A percentile compares a stretch with the other conserved stretches of the same genome.
phyloP scores from a whole-genome alignment of 1,140 invertebrate species.

The Philopotamus ludificatus region DNA sequence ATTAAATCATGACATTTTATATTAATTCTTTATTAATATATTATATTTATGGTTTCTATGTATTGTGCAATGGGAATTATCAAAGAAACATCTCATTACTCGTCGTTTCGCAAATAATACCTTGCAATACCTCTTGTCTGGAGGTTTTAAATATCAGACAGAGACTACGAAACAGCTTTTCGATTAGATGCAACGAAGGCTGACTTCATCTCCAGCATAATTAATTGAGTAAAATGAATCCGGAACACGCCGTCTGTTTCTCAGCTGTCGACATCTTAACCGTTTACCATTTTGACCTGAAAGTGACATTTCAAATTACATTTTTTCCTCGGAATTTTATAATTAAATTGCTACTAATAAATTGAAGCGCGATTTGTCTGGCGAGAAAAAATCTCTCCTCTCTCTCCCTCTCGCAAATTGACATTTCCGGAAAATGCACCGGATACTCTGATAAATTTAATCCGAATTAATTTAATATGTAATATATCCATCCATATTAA shows the following conservation, averaged over 20 bases:
- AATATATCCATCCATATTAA: no score
- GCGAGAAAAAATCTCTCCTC: neutral
- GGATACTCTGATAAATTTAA: neutral
- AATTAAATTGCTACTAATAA: slow-evolving; percentile 20
- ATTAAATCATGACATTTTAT: no score
- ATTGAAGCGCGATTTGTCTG: slow-evolving; percentile 14
- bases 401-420: no score
- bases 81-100: no score
- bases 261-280: slow-evolving; percentile 19
- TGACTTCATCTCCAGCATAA: slow-evolving; percentile 21
- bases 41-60: no score
- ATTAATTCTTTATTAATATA: no score
- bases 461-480: no score
- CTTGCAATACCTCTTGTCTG: no score
- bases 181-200: slow-evolving; percentile 22
- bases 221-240: slow-evolving; percentile 31
- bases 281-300: slow-evolving; percentile 31
- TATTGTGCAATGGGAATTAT: no score
- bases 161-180: slow-evolving; percentile 2
- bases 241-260: slow-evolving; percentile 16
- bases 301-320: slow-evolving; percentile 32
- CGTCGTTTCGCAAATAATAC: no score
- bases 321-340: slow-evolving; percentile 30
- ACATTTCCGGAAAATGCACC: neutral
- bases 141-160: neutral